These are phyloP conservation scores for Hydraecia micacea DNA, from an alignment of 2,888 invertebrate species.

Conservation along the genomic window DNA sequence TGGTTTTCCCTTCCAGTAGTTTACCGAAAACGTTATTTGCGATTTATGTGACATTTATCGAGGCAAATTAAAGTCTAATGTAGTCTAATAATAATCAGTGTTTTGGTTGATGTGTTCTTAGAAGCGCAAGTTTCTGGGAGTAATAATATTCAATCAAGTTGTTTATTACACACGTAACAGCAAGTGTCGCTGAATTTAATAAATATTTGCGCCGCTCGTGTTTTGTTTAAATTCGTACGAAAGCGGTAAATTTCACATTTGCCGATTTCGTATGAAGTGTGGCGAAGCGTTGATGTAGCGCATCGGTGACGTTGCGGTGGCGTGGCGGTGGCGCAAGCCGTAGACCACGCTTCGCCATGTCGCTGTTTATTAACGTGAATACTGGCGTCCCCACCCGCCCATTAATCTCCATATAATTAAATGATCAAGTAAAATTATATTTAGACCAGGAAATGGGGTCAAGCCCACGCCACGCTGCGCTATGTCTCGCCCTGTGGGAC, in stretches of 20 bases:
- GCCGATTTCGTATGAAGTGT: background rate
- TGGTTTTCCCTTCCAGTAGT: slow-evolving; percentile 34
- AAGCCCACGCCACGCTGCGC: slow-evolving; percentile 79
- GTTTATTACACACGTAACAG: slow-evolving; percentile 38
- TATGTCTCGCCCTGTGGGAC: slow-evolving; percentile 74
- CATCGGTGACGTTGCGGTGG: slow-evolving; percentile 8
- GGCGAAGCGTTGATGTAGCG: background rate
- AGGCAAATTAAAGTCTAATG: slow-evolving; percentile 49
- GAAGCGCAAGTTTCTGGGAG: slow-evolving; percentile 46
- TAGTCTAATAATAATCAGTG: slow-evolving; percentile 46
- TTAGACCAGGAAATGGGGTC: slow-evolving; percentile 88
- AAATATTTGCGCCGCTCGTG: background rate
- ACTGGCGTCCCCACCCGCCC: slow-evolving; percentile 85
- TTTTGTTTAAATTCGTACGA: slow-evolving; percentile 32
- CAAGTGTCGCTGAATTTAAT: slow-evolving; percentile 17
- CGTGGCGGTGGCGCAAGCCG: slow-evolving; percentile 4
- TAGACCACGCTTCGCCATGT: slow-evolving; percentile 25
- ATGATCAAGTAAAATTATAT: slow-evolving; percentile 90
- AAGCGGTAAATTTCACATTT: background rate
- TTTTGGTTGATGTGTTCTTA: slow-evolving; percentile 49
- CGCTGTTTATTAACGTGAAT: slow-evolving; percentile 83
- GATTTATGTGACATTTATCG: slow-evolving; percentile 60
- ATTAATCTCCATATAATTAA: slow-evolving; percentile 90
- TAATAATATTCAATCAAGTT: slow-evolving; percentile 41
- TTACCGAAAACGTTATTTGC: slow-evolving; percentile 41